These are phyloP conservation scores for Alectura lathami DNA, from an alignment of 2,113 vertebrate species.

Conservation along the genomic window DNA sequence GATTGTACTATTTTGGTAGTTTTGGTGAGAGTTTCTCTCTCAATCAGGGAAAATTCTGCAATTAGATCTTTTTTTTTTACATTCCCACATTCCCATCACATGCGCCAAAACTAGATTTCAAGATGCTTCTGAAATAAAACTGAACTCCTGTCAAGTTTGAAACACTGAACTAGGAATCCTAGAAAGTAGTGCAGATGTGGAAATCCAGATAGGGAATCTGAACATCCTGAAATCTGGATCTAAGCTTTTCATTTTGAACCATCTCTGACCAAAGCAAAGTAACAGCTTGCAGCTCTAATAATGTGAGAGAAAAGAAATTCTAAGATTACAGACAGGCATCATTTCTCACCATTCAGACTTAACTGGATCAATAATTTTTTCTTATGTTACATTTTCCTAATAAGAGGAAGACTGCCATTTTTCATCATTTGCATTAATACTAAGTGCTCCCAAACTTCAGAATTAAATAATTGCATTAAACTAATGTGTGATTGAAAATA, in stretches of 20 bases:
- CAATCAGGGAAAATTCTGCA: background rate
- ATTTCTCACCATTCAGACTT: background rate
- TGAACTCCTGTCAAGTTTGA: background rate
- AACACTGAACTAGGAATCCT: background rate
- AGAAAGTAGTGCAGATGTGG: background rate
- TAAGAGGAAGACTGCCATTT: background rate
- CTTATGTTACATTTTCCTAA: conserved; percentile 4
- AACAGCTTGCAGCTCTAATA: background rate
- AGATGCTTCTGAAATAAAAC: background rate
- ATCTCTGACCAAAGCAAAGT: background rate
- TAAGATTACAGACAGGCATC: background rate
- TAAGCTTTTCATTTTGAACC: background rate
- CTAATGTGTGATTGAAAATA: background rate
- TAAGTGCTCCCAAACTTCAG: conserved; percentile 47
- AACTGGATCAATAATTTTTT: conserved; percentile 18
- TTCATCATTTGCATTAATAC: background rate
- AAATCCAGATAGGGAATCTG: background rate
- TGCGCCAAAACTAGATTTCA: background rate
- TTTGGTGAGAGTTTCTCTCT: background rate
- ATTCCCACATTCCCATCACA: background rate
- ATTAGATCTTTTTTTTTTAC: background rate
- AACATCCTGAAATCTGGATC: background rate
- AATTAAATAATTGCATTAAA: conserved; percentile 38
- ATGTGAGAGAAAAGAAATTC: background rate
- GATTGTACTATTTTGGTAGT: background rate